phyloP scores from a whole-genome alignment of 1,140 invertebrate species.

The Trinorchestia longiramus region DNA sequence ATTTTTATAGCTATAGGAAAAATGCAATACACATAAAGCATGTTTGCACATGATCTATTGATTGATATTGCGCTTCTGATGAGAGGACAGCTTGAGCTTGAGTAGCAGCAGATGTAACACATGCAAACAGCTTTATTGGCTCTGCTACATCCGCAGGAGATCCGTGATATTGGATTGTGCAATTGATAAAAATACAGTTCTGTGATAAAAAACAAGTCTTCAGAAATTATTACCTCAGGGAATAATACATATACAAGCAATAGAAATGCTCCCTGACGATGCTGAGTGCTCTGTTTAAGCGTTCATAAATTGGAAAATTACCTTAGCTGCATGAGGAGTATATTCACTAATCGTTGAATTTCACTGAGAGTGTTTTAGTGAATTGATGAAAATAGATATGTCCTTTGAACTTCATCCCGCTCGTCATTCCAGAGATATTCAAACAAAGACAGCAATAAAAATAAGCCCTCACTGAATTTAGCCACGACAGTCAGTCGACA shows the following conservation, averaged over 20 bases:
- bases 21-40: too few relatives aligned
- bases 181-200: background rate
- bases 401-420: background rate
- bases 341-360: background rate
- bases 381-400: background rate
- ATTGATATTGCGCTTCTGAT: background rate
- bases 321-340: background rate
- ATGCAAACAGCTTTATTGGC: background rate
- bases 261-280: background rate
- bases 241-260: background rate
- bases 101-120: background rate
- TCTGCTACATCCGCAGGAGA: background rate
- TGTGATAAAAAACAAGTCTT: background rate
- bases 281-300: background rate
- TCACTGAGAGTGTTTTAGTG: background rate
- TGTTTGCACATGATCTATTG: background rate
- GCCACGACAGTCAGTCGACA: background rate
- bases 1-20: too few relatives aligned
- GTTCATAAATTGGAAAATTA: background rate
- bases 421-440: background rate
- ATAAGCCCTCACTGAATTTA: background rate
- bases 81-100: background rate
- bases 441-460: background rate
- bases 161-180: background rate
- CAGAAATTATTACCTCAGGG: background rate